Evolutionary conservation across 2,888 invertebrate genomes (phyloP), one percentile per base, ranked within the genome.

Genomic region (Lutraria lutraria): DNA sequence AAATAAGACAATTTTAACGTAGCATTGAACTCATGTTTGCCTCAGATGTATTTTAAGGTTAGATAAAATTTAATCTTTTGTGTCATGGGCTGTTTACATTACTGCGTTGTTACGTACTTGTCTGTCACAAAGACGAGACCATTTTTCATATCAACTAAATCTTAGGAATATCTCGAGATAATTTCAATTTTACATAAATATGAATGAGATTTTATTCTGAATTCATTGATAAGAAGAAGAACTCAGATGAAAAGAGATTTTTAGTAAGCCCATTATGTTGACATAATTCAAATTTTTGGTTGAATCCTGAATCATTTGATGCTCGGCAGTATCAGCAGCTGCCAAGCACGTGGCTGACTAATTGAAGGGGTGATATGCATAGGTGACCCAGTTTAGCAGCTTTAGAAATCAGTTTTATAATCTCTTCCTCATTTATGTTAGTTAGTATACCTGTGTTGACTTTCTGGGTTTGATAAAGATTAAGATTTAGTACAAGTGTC

Each of bases 1-100:
- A 76, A 76, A 76, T 76, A 19, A 76, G 76, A 76, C 76, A 76
- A 76, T 76, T 76, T 76, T 34, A 76, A 76, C 76, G 34, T 25
- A 34, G 34, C 29, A 34, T 34, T 76, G 29, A 76, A 76, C 29
- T 15, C 13, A 16, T 76, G 15, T 31, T n/a, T 76, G 76, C 76
- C 25, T 76, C 6, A 76, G 60, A 85, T 85, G 85, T 85, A 85
- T 85, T 85, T 85, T 85, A 76, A 43, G 60, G 79, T 60, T 34
- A 85, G 79, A 85, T 80, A 85, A 85, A 79, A 54, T 79, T 56
- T 13, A 85, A 53, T 29, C 76, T 34, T 80, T 60, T n/a, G 21
- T 53, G 54, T 85, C 60, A 54, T 31, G 79, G 85, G 80, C 80
- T 85, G 79, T 85, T 85, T 85, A 80, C 79, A 85, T 85, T 79